phyloP scores from a whole-genome alignment of 2,888 invertebrate genomes.

The Himalopsyche anomala region DNA sequence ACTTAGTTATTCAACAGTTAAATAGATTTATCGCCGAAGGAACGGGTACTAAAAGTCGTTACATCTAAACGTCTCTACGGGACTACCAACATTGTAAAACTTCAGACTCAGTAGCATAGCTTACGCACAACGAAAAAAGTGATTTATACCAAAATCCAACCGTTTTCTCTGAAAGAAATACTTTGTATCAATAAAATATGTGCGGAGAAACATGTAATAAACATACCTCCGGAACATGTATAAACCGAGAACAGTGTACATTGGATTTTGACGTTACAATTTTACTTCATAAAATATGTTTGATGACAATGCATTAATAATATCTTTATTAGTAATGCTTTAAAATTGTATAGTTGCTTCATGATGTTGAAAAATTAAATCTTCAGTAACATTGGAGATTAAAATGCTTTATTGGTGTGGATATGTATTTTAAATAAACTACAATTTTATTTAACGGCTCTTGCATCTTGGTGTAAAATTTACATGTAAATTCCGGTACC shows the following conservation, averaged over 20 bases:
- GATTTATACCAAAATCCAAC: conserved; percentile 20
- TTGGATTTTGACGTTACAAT: conserved; percentile 5
- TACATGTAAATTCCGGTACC: too few species aligned
- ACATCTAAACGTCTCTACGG: conserved; percentile 9
- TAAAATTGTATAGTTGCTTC: too few species aligned
- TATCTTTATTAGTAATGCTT: neutral
- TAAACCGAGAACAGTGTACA: neutral
- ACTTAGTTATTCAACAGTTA: conserved; percentile 41
- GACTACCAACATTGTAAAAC: conserved; percentile 18
- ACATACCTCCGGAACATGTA: neutral
- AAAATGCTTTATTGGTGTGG: too few species aligned
- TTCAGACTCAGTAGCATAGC: neutral
- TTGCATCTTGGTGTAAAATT: too few species aligned
- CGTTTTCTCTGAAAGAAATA: conserved; percentile 4
- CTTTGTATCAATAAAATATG: conserved; percentile 41
- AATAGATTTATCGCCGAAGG: conserved; percentile 9
- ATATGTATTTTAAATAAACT: too few species aligned
- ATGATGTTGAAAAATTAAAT: too few species aligned
- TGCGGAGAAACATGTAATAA: neutral
- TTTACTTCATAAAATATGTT: neutral
- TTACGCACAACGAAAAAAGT: conserved; percentile 28
- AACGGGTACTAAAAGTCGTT: conserved; percentile 21
- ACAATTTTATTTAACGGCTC: too few species aligned
- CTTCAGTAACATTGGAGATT: too few species aligned
- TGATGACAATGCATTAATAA: conserved; percentile 22